phyloP scores from a whole-genome alignment of 1,140 invertebrate genomes.

The Lepidurus couesii region DNA sequence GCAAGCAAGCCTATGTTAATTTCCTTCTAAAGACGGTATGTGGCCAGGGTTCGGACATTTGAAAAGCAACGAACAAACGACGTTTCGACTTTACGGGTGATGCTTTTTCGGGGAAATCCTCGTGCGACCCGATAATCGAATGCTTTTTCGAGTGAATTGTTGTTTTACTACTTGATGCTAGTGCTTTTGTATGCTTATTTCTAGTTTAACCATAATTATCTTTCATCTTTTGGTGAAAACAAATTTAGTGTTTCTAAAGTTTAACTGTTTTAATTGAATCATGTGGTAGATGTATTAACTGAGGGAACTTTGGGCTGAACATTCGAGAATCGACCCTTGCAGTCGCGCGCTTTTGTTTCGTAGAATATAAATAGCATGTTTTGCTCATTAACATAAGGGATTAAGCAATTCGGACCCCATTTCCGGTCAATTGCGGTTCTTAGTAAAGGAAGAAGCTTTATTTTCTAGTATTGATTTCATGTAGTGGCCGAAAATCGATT shows the following conservation, averaged over 20 bases:
- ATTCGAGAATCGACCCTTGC: too few species aligned
- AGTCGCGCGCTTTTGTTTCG: not conserved
- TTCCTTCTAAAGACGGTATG: not conserved
- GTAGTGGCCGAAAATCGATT: too few species aligned
- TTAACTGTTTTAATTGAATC: not conserved
- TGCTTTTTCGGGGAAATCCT: not conserved
- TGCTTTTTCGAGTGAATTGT: slow-evolving; percentile 5
- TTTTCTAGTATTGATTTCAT: too few species aligned
- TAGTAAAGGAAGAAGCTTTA: too few species aligned
- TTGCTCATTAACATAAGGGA: not conserved
- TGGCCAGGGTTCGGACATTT: not conserved
- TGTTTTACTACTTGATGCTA: not conserved
- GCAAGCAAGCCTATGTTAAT: not conserved
- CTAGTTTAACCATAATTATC: not conserved
- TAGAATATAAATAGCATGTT: not conserved
- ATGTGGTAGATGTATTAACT: too few species aligned
- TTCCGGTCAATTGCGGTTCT: not conserved
- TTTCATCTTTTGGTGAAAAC: not conserved
- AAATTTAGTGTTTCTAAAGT: not conserved
- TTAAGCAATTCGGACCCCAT: not conserved
- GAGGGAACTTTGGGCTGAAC: too few species aligned
- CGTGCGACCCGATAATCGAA: not conserved
- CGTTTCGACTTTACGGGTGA: not conserved
- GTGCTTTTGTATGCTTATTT: not conserved
- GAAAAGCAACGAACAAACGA: not conserved